Evolutionary conservation across 2,888 invertebrate species (phyloP), one percentile per base, ranked within the genome.

Genomic region (Agapostemon virescens): DNA sequence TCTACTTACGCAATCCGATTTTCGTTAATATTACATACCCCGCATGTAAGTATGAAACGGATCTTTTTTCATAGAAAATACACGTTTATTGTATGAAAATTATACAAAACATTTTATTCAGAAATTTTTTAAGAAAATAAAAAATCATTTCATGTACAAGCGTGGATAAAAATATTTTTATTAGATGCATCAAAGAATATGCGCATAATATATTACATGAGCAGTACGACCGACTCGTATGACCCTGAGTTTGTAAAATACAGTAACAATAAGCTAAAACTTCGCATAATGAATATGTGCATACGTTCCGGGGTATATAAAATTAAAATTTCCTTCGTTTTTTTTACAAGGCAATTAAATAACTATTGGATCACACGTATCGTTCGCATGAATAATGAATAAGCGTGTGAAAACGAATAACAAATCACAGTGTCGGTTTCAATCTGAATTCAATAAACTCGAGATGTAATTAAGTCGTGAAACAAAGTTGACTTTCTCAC

Each of bases 401-500:
- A 30, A 58, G 2, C 58, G 30, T 20, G 58, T 1, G 30, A 30
- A 9, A 17, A 30, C 58, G 58, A 58, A 30, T 30, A 30, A 58
- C 17, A 58, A 30, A 58, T 58, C 26, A 9, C 3, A 7, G 30
- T 58, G 30, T 30, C 58, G 20, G 58, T 55, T 55, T 26, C 26
- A 17, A 55, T 55, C 26, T 55, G 55, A 55, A 55, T 55, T 55
- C 55, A 55, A 55, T 55, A 55, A 15, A 26, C 26, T 26, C 26
- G 55, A 15, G 55, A 26, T 6, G 26, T 55, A 55, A 55, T 55
- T 55, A 55, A 55, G 55, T 26, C 55, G 26, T 6, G 26, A 26
- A 23, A 26, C 26, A 55, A 55, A 55, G 26, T 55, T 55, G 13
- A 55, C 26, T 55, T 55, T 55, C 55, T 55, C 55, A 55, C 55